Base-by-base conservation (phyloP, 2,888 invertebrate genomes). In the Spilosoma lubricipeda region DNA sequence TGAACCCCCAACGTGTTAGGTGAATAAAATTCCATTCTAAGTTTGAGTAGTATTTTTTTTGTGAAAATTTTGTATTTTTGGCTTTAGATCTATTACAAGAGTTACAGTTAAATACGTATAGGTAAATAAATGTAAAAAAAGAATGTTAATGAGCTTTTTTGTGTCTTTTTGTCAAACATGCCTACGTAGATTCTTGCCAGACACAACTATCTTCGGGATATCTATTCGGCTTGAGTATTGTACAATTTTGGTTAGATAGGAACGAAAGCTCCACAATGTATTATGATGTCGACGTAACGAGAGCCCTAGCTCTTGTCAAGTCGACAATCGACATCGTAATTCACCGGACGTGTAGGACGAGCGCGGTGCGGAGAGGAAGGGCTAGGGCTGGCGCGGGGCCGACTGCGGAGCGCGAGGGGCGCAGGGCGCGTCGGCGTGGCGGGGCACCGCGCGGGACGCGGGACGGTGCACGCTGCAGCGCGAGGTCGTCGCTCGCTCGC, bases 401-500 rank as follows among this genome's bases (percentile, higher is more conserved):
- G 86, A 81, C 83, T 84, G 85, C 83, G 80, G 83, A 78, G 86
- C 83, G 81, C 81, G 82, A 84, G 84, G 86, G 84, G 87, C 86
- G 89, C 83, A 89, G 88, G 86, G 89, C 82, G 88, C 80, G 85
- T 42, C 71, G 78, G 74, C 72, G 90, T 87, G 86, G 90, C 85
- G 89, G 88, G 85, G 91, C 85, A 91, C 87, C 91, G 91, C 85
- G 91, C 89, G 91, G 90, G 91, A 86, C 85, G 93, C 90, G 93
- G 93, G 92, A 88, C 90, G 93, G 91, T 94, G 94, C 94, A 94
- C 93, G 93, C 91, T 94, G 95, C 94, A 94, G 93, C 94, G 93
- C 94, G 94, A 94, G 95, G 94, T 94, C 95, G 95, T 94, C 95
- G 94, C 90, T 94, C 94, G 94, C 93, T 89, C 91, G 91, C 93